Evolutionary conservation across 1,140 invertebrate genomes (phyloP).

Genomic region (Drosophila murphyi): DNA sequence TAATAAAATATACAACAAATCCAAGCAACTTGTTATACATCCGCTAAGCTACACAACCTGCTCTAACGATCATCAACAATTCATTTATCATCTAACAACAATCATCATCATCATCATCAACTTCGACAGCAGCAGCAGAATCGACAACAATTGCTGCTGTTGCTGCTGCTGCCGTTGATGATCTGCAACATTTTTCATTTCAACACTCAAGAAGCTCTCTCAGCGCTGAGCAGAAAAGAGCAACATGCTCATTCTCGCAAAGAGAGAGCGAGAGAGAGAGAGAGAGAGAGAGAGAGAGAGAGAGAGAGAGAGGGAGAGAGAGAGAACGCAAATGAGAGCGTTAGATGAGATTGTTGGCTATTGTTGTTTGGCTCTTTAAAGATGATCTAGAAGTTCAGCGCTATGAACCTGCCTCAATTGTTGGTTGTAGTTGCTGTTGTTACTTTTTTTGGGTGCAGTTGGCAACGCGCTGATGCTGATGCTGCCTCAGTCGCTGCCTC

Average conservation of each 20-base stretch:
- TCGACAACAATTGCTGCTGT: slow-evolving; percentile 24
- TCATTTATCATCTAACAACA: slow-evolving; percentile 33
- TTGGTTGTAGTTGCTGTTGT: slow-evolving; percentile 44
- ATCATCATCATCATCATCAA: slow-evolving; percentile 18
- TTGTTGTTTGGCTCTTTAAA: slow-evolving; percentile 34
- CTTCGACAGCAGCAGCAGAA: not conserved
- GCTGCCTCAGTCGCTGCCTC: slow-evolving; percentile 13
- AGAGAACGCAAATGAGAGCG: not conserved
- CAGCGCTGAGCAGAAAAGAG: slow-evolving; percentile 31
- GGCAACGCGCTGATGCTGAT: slow-evolving; percentile 56
- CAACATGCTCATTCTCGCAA: slow-evolving; percentile 53
- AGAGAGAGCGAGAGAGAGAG: slow-evolving; percentile 9
- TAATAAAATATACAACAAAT: slow-evolving; percentile 29
- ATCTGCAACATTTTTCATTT: slow-evolving; percentile 76
- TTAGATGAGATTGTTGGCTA: slow-evolving; percentile 16
- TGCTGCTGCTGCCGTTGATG: slow-evolving; percentile 43
- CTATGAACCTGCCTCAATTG: slow-evolving; percentile 75
- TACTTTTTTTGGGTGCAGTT: slow-evolving; percentile 72
- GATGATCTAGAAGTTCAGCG: slow-evolving; percentile 79
- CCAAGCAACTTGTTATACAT: slow-evolving; percentile 66
- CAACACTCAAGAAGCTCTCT: slow-evolving; percentile 54
- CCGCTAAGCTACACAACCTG: slow-evolving; percentile 43
- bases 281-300: slow-evolving; percentile 17
- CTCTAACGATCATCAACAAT: slow-evolving; percentile 34
- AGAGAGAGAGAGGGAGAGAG: slow-evolving; percentile 22